phyloP scores from a whole-genome alignment of 2,888 invertebrate species.

The Hanleya hanleyi region DNA sequence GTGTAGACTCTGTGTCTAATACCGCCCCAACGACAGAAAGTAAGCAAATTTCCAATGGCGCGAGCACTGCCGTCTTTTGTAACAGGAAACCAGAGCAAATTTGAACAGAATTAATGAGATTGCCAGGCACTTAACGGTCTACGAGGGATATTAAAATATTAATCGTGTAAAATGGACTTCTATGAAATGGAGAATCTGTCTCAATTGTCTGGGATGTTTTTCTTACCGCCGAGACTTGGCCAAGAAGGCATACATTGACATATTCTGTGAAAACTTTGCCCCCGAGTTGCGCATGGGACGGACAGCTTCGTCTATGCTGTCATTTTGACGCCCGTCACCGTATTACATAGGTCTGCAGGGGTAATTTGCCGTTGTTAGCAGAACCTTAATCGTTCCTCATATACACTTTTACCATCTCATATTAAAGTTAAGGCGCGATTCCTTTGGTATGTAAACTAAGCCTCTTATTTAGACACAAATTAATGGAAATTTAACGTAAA shows the following conservation, averaged over 20 bases:
- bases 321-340: no score
- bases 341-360: no score
- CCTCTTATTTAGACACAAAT: not conserved
- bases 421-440: not conserved
- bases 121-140: not conserved
- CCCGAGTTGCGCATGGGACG: not conserved
- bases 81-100: not conserved
- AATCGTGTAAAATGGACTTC: not conserved
- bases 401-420: not conserved
- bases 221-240: not conserved
- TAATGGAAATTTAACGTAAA: not conserved
- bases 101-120: not conserved
- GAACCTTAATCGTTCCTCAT: no score
- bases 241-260: not conserved
- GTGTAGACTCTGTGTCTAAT: not conserved
- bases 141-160: not conserved
- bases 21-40: not conserved
- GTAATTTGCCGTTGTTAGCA: no score
- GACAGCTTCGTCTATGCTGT: not conserved
- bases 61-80: not conserved
- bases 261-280: not conserved
- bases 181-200: not conserved
- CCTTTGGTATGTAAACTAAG: not conserved
- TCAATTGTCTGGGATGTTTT: not conserved
- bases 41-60: not conserved